These are phyloP conservation scores for Sander vitreus DNA, from an alignment of 2,113 vertebrate genomes.

Conservation along the genomic window DNA sequence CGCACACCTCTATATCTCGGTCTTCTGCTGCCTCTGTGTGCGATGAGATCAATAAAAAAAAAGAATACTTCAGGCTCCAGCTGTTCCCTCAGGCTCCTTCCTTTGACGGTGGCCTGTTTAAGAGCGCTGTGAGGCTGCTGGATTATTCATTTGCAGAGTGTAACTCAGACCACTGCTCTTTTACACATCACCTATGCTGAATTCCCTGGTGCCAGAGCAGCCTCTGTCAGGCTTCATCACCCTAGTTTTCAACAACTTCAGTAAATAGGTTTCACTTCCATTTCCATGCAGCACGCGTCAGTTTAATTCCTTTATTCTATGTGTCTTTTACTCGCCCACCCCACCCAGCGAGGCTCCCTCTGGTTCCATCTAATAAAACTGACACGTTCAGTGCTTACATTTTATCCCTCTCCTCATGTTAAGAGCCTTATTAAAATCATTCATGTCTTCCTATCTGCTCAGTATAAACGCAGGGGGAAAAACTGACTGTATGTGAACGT, in stretches of 20 bases:
- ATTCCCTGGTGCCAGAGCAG: constrained; percentile 45
- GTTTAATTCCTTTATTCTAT: constrained; percentile 55
- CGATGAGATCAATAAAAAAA: constrained; percentile 58
- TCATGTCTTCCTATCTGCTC: constrained; percentile 16
- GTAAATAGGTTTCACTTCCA: constrained; percentile 61
- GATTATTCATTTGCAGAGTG: constrained; percentile 69
- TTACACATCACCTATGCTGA: constrained; percentile 61
- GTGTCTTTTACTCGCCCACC: constrained; percentile 42
- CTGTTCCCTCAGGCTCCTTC: constrained; percentile 46
- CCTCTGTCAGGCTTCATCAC: constrained; percentile 52
- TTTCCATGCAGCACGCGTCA: constrained; percentile 60
- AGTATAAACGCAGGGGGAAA: neutral
- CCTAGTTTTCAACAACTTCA: constrained; percentile 49
- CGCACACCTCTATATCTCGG: constrained; percentile 27
- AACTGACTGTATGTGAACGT: constrained; percentile 28
- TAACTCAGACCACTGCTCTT: constrained; percentile 59
- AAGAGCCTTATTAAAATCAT: constrained; percentile 44
- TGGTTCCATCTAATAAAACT: constrained; percentile 53
- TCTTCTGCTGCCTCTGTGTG: constrained; percentile 17
- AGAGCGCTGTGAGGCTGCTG: constrained; percentile 44
- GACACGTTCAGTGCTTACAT: constrained; percentile 43
- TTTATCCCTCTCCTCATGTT: constrained; percentile 33
- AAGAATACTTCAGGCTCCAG: constrained; percentile 47
- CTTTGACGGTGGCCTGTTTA: constrained; percentile 45
- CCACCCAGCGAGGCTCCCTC: constrained; percentile 14